These are phyloP conservation scores for Pelosia muscerda DNA, from an alignment of 2,888 invertebrate genomes.

Conservation along the genomic window DNA sequence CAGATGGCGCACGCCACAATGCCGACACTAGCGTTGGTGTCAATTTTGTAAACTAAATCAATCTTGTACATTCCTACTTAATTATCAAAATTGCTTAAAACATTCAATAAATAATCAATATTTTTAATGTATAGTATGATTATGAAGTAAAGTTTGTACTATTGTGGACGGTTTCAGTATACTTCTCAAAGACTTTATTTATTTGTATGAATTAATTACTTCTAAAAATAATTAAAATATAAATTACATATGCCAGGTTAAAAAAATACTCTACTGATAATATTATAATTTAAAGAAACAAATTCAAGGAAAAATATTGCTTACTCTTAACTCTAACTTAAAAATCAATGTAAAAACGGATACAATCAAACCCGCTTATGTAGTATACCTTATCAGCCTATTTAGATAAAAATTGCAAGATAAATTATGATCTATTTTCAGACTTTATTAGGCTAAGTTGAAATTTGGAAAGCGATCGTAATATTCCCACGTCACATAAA, in stretches of 20 bases:
- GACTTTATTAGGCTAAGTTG: slow-evolving; percentile 37
- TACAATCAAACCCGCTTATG: not conserved
- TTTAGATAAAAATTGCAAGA: not conserved
- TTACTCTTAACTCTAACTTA: not conserved
- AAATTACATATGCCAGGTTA: too few species aligned
- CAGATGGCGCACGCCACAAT: slow-evolving; percentile 69
- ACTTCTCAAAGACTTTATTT: not conserved
- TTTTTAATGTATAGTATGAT: not conserved
- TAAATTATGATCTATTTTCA: not conserved
- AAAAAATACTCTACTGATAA: too few species aligned
- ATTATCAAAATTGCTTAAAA: not conserved
- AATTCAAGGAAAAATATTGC: too few species aligned
- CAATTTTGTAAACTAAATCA: slow-evolving; percentile 25
- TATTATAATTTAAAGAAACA: too few species aligned
- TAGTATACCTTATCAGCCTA: not conserved
- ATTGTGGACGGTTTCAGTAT: not conserved
- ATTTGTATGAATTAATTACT: too few species aligned
- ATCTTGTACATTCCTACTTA: not conserved
- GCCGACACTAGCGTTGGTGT: slow-evolving; percentile 48
- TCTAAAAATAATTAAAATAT: too few species aligned
- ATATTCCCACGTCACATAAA: slow-evolving; percentile 64
- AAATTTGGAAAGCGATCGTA: slow-evolving; percentile 52
- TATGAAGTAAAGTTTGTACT: not conserved
- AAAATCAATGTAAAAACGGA: not conserved
- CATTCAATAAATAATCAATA: not conserved